Percentiles rank a stretch among this genome's conserved stretches.
Evolutionary conservation across 2,797 vertebrate genomes (phyloP).

Genomic region (Coccyzus lansbergi): DNA sequence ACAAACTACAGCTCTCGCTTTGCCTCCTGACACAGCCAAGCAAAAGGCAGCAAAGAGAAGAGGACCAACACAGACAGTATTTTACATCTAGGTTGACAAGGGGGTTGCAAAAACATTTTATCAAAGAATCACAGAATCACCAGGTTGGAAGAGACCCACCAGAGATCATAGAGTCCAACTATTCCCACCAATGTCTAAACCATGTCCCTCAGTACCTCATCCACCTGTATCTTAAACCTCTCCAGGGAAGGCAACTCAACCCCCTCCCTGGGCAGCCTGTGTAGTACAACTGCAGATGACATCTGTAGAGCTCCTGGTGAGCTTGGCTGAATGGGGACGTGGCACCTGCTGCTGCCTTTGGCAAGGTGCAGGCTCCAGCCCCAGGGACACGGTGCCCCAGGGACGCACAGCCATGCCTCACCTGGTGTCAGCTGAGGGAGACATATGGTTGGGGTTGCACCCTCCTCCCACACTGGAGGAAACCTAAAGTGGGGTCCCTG

Average conservation of each 20-base stretch:
- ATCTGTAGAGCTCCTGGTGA: neutral
- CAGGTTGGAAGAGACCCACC: too few relatives aligned
- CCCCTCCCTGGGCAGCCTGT: too few relatives aligned
- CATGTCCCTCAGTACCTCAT: too few relatives aligned
- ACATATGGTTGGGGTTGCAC: accelerated
- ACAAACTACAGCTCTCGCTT: neutral
- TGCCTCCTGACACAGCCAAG: neutral
- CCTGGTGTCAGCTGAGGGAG: neutral
- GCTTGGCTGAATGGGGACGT: neutral
- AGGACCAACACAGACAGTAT: neutral
- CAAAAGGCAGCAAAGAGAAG: neutral
- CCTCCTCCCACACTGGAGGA: accelerated
- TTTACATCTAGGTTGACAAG: neutral
- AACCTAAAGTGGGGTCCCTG: neutral
- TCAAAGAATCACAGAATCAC: too few relatives aligned
- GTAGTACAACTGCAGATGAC: neutral
- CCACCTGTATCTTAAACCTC: too few relatives aligned
- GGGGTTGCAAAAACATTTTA: neutral
- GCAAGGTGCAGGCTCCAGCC: neutral
- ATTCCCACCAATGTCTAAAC: too few relatives aligned
- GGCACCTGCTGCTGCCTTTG: neutral
- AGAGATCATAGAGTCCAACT: too few relatives aligned
- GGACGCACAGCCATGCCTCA: accelerated
- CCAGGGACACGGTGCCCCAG: accelerated
- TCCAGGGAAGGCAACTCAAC: too few relatives aligned